Evolutionary conservation across 2,113 vertebrate species (phyloP).

Genomic region (Psittacara wagleri): DNA sequence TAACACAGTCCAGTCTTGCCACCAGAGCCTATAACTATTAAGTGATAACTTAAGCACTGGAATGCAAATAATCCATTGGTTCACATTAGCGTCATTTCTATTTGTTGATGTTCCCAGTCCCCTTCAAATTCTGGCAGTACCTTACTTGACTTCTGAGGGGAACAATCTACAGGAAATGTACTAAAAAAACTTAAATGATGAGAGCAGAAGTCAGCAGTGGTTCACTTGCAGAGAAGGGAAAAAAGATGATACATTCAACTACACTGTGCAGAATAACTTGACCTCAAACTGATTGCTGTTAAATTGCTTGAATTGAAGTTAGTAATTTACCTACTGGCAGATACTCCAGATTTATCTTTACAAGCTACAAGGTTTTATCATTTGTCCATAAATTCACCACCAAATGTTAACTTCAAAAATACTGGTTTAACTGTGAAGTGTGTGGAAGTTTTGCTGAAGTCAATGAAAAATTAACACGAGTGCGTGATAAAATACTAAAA

Average conservation of each 20-base stretch:
- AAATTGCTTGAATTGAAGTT: conserved; percentile 62
- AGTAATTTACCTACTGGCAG: conserved; percentile 70
- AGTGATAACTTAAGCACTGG: conserved; percentile 74
- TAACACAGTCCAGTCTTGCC: conserved; percentile 73
- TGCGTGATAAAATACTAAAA: conserved; percentile 50
- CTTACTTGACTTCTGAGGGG: conserved; percentile 59
- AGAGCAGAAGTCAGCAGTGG: conserved; percentile 40
- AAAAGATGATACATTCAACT: conserved; percentile 40
- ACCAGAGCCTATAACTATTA: conserved; percentile 66
- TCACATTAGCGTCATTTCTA: conserved; percentile 65
- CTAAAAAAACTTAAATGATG: conserved; percentile 53
- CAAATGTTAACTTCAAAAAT: conserved; percentile 69
- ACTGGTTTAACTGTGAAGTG: conserved; percentile 48
- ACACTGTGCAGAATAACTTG: conserved; percentile 44
- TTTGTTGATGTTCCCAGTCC: conserved; percentile 68
- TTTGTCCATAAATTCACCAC: conserved; percentile 50
- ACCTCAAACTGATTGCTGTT: conserved; percentile 63
- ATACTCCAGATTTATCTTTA: conserved; percentile 66
- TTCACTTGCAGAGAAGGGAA: conserved; percentile 58
- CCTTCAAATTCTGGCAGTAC: conserved; percentile 46
- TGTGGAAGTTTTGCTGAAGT: conserved; percentile 28
- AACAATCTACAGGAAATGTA: conserved; percentile 54
- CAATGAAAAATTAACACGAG: conserved; percentile 40
- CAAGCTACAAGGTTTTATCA: conserved; percentile 60
- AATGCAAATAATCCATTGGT: conserved; percentile 77